Evolutionary conservation across 2,797 vertebrate species (phyloP).

Genomic region (Syndactyla subalaris): DNA sequence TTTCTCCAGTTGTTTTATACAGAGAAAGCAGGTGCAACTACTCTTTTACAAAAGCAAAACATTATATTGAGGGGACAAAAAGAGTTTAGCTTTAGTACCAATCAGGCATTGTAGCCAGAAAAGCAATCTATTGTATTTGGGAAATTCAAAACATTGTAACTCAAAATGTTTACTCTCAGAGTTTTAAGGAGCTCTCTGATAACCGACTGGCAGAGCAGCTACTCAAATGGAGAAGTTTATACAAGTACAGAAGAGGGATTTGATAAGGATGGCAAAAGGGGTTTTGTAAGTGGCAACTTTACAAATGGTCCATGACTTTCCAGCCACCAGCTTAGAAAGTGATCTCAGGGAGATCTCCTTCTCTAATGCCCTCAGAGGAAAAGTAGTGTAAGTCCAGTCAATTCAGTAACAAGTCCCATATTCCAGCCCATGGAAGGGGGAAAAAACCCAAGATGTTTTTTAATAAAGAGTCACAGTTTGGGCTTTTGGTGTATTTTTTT

Average conservation of each 20-base stretch:
- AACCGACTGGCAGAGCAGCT: neutral
- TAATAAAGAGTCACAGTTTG: neutral
- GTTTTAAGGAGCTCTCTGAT: neutral
- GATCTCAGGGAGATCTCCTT: neutral
- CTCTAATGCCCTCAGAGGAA: neutral
- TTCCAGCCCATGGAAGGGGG: neutral
- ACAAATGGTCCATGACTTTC: neutral
- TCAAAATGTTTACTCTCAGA: neutral
- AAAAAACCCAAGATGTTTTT: neutral
- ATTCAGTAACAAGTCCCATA: neutral
- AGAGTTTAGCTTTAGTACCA: neutral
- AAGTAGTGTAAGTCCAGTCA: neutral
- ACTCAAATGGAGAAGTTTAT: neutral
- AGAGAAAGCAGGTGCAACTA: neutral
- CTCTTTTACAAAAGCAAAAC: neutral
- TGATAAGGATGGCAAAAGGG: neutral
- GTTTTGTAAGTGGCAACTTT: neutral
- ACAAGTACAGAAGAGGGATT: neutral
- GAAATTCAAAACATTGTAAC: neutral
- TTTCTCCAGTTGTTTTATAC: neutral
- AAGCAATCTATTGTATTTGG: neutral
- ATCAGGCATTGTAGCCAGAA: neutral
- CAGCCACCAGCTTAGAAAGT: neutral
- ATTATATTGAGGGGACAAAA: neutral
- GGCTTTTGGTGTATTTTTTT: neutral